These are phyloP conservation scores for Ischnus inquisitorius DNA, from an alignment of 2,888 invertebrate genomes.

Conservation along the genomic window DNA sequence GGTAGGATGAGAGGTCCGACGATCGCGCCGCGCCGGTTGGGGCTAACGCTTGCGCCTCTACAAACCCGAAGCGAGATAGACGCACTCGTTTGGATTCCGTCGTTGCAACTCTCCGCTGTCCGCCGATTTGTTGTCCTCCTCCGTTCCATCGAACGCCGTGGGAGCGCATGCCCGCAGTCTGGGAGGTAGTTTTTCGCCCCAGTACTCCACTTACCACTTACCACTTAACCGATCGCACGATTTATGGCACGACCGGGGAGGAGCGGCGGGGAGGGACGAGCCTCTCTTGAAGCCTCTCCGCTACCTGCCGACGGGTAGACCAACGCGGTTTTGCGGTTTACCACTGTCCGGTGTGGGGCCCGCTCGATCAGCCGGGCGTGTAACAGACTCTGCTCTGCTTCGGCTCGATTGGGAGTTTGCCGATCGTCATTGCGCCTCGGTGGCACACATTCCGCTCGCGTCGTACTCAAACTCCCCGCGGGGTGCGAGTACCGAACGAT, in stretches of 20 bases:
- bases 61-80: constrained; percentile 14
- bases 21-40: constrained; percentile 35
- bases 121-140: constrained; percentile 4
- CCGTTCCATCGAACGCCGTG: constrained; percentile 39
- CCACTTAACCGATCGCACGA: constrained; percentile 79
- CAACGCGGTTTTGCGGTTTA: not conserved
- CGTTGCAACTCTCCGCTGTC: constrained; percentile 8
- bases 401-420: constrained; percentile 32
- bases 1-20: constrained; percentile 54
- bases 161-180: constrained; percentile 72
- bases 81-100: constrained; percentile 30
- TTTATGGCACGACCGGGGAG: constrained; percentile 76
- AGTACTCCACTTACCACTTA: constrained; percentile 82
- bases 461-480: not conserved
- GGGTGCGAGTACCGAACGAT: too few relatives aligned
- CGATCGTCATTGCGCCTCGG: constrained; percentile 30
- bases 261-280: constrained; percentile 65
- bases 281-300: constrained; percentile 12
- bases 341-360: not conserved
- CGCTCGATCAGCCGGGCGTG: constrained; percentile 28
- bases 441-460: constrained; percentile 57
- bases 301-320: constrained; percentile 23
- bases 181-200: constrained; percentile 83
- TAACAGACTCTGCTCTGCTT: constrained; percentile 24
- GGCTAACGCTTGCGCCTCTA: not conserved